A percentile compares a stretch with the other conserved stretches of the same genome.
Conservation (phyloP, 2,113 vertebrate genomes). For the Marmota flaviventris region DNA sequence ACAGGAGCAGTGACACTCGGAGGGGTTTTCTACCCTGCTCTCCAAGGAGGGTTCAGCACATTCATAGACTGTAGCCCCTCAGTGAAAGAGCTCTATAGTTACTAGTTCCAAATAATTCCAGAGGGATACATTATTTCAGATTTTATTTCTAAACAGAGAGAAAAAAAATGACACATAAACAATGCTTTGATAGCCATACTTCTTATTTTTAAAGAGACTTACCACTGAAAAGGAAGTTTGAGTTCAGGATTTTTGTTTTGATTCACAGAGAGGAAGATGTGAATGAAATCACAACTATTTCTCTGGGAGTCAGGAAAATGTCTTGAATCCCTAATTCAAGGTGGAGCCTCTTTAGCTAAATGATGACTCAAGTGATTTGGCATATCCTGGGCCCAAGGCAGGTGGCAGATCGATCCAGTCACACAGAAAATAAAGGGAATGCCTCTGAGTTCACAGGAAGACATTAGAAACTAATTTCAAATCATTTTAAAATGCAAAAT, state of each 20-base stretch:
- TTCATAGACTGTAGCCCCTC: slow-evolving; percentile 72
- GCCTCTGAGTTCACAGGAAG: neutral
- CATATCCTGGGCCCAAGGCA: neutral
- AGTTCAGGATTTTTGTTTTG: slow-evolving; percentile 54
- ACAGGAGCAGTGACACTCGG: slow-evolving; percentile 87
- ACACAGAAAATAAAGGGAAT: neutral
- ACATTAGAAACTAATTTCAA: neutral
- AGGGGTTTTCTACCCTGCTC: slow-evolving; percentile 85
- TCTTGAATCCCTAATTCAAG: neutral
- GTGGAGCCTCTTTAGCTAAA: slow-evolving; percentile 38
- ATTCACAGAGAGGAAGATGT: slow-evolving; percentile 25
- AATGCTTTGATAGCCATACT: neutral
- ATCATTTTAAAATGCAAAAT: slow-evolving; percentile 8
- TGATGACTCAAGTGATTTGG: neutral
- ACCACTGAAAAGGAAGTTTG: slow-evolving; percentile 40
- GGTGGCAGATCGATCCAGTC: slow-evolving; percentile 4
- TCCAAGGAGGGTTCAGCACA: slow-evolving; percentile 74
- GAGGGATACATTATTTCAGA: neutral
- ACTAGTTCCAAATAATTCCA: slow-evolving; percentile 40
- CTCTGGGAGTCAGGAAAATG: slow-evolving; percentile 66
- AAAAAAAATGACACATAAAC: neutral
- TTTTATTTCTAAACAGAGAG: slow-evolving; percentile 69
- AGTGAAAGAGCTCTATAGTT: neutral
- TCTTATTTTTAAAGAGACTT: slow-evolving; percentile 43
- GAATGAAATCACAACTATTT: slow-evolving; percentile 58